These are phyloP conservation scores for Galleria mellonella DNA, from an alignment of 1,140 invertebrate species.

Conservation along the genomic window DNA sequence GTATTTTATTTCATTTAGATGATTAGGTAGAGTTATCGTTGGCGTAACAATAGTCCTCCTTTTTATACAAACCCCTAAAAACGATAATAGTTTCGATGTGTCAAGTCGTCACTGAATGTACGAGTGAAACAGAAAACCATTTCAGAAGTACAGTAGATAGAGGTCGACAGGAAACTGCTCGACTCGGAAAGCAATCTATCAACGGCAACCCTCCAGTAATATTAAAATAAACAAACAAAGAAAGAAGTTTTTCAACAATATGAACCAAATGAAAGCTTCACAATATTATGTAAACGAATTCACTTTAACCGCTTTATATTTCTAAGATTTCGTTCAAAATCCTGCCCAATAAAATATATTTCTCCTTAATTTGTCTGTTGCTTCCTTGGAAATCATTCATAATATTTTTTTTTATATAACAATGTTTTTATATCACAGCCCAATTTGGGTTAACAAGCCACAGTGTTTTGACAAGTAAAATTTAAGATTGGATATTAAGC, in stretches of 20 bases:
- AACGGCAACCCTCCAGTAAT: slow-evolving; percentile 39
- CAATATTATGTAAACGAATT: slow-evolving; percentile 16
- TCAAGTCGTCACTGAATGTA: slow-evolving; percentile 24
- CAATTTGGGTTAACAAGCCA: slow-evolving; percentile 3
- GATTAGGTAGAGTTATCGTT: too few relatives aligned
- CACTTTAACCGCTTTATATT: slow-evolving; percentile 18
- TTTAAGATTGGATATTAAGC: slow-evolving; percentile 31
- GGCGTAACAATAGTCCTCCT: too few relatives aligned
- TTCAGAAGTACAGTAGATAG: slow-evolving; percentile 19
- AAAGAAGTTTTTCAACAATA: slow-evolving; percentile 20
- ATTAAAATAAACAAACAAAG: slow-evolving; percentile 39
- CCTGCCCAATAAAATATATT: slow-evolving; percentile 10
- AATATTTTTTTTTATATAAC: slow-evolving; percentile 2
- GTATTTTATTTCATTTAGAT: too few relatives aligned
- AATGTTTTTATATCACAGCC: slow-evolving; percentile 21
- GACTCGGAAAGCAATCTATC: slow-evolving; percentile 41
- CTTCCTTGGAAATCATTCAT: slow-evolving; percentile 5
- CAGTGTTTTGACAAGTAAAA: slow-evolving; percentile 30
- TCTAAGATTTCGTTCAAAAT: slow-evolving; percentile 8
- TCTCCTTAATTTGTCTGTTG: not conserved
- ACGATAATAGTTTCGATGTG: slow-evolving; percentile 17
- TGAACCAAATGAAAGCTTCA: slow-evolving; percentile 17
- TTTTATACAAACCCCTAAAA: too few relatives aligned
- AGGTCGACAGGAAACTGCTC: slow-evolving; percentile 17
- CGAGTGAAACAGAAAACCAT: slow-evolving; percentile 34